Evolutionary conservation across 2,888 invertebrate genomes (phyloP), one percentile per base, ranked within the genome.

Genomic region (Sialis lutaria): DNA sequence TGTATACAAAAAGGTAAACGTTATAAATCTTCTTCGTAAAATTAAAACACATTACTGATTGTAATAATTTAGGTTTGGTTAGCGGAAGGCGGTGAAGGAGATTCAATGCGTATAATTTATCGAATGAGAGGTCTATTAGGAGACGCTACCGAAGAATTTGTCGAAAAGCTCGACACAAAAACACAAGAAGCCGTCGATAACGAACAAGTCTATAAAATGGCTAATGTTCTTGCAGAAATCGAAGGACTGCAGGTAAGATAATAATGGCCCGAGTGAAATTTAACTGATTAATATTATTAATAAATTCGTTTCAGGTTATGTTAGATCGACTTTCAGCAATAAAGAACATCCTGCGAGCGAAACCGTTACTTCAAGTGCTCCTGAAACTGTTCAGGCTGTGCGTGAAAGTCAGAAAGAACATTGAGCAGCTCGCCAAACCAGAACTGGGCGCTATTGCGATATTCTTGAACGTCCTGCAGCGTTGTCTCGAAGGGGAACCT

Each of bases 121-220:
- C 79, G 98, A 42, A 97, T 98, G 96, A 74, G 97, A 49, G 97
- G 97, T 0, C 68, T 98, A 48, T 75, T 97, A 6, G 98, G 97
- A 2, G 98, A 98, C 66, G 98, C 97, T 1, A 97, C 97, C 0
- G 98, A 98, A 62, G 97, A 97, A 67, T 97, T 98, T 64, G 89
- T 97, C 8, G 95, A 97, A 68, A 88, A 89, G 1, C 70, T 97
- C 34, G 88, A 84, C 52, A 81, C 82, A 58, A 91, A 81, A 64
- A 87, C 82, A 60, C 88, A 74, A 68, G 90, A 80, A 57, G 74
- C 79, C 4, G 85, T 93, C 2, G 92, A 97, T 61, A 91, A 92
- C 56, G 97, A 97, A 60, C 89, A 93, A 60, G 82, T 92, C 1
- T 97, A 90, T 63, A 79, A 82, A 59, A 83, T 90, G 83, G 88